These are phyloP conservation scores for Oenanthe melanoleuca DNA, from an alignment of 2,113 vertebrate genomes.

Conservation along the genomic window DNA sequence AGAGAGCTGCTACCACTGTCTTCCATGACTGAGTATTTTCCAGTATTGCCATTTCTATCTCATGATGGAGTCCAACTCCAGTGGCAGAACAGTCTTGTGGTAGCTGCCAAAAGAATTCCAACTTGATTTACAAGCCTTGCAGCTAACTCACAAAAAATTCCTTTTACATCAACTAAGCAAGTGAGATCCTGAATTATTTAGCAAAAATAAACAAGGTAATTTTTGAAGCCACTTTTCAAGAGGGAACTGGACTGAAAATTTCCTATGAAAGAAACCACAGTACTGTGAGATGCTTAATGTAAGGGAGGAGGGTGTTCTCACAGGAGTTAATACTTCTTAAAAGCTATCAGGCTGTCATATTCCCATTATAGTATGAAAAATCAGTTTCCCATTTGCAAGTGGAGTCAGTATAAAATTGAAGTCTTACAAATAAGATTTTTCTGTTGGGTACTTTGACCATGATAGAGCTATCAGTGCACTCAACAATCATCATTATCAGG, in stretches of 20 bases:
- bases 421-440: background rate
- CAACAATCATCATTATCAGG: background rate
- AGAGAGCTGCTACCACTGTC: background rate
- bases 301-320: background rate
- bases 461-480: background rate
- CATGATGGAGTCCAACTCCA: background rate
- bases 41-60: background rate
- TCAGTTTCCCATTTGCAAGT: background rate
- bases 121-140: background rate
- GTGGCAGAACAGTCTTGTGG: background rate
- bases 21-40: background rate
- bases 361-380: background rate
- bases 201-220: background rate
- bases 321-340: background rate
- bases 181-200: background rate
- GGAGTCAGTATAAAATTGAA: background rate
- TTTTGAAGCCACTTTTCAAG: background rate
- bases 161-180: background rate
- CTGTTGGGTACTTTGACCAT: background rate
- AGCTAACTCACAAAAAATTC: background rate
- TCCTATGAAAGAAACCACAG: background rate
- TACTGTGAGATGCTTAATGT: background rate
- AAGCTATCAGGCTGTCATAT: background rate
- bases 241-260: background rate
- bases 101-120: background rate